Conservation (phyloP, 2,888 invertebrate species). For the Carabus problematicus region DNA sequence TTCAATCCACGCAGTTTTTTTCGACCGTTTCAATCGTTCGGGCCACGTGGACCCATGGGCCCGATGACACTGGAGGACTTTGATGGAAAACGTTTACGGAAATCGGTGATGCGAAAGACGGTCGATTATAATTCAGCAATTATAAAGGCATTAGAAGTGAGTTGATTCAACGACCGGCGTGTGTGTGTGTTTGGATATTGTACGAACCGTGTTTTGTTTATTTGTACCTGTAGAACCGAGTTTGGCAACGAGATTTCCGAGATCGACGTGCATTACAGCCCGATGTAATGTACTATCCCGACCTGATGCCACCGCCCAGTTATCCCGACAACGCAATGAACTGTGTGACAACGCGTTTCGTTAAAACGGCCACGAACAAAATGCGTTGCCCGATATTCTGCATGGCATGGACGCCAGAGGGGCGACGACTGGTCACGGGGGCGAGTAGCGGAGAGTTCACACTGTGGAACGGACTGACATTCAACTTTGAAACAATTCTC, state of each 20-base stretch:
- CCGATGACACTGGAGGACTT: slow-evolving; percentile 86
- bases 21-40: slow-evolving; percentile 57
- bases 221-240: slow-evolving; percentile 78
- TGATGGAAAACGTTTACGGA: slow-evolving; percentile 93
- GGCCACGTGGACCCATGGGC: slow-evolving; percentile 60
- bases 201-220: slow-evolving; percentile 43
- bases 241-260: slow-evolving; percentile 94
- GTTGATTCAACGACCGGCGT: slow-evolving; percentile 43
- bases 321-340: slow-evolving; percentile 96
- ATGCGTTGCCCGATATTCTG: slow-evolving; percentile 99
- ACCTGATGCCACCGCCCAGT: slow-evolving; percentile 92
- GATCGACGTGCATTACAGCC: slow-evolving; percentile 92
- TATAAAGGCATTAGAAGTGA: slow-evolving; percentile 88
- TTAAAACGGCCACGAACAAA: slow-evolving; percentile 99
- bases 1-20: slow-evolving; percentile 53
- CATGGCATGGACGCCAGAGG: slow-evolving; percentile 99
- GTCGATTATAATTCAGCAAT: slow-evolving; percentile 97
- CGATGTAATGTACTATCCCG: slow-evolving; percentile 93
- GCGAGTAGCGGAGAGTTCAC: slow-evolving; percentile 99
- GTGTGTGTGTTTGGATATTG: not conserved
- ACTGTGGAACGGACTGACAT: slow-evolving; percentile 99
- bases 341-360: slow-evolving; percentile 93
- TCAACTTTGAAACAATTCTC: slow-evolving; percentile 99
- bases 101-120: slow-evolving; percentile 96
- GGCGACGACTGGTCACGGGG: slow-evolving; percentile 95